Evolutionary conservation across 2,888 invertebrate species (phyloP).

Genomic region (Baccha elongata): DNA sequence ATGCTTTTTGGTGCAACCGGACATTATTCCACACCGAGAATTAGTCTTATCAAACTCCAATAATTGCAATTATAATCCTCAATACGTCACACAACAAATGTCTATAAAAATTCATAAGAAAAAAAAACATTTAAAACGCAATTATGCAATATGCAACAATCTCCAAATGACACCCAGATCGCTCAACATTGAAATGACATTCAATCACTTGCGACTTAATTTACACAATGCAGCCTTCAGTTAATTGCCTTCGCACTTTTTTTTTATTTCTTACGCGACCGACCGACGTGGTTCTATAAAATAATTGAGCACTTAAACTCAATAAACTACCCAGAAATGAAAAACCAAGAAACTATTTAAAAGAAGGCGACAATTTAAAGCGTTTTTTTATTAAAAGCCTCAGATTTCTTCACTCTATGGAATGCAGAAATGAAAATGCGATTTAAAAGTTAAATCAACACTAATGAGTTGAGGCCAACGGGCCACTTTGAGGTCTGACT

Average conservation of each 20-base stretch:
- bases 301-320: conserved; percentile 3
- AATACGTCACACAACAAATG: no score
- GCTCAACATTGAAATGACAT: not conserved
- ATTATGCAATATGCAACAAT: not conserved
- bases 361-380: conserved; percentile 1
- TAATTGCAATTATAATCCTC: no score
- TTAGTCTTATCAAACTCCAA: no score
- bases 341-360: not conserved
- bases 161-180: not conserved
- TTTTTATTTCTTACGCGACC: no score
- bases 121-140: no score
- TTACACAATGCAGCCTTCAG: not conserved
- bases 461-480: conserved; percentile 39
- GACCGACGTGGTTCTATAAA: not conserved
- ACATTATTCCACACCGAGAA: no score
- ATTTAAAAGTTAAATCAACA: conserved; percentile 44
- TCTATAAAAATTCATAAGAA: no score
- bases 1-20: no score
- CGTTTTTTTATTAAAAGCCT: not conserved
- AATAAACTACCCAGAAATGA: conserved; percentile 13
- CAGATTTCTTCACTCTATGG: conserved; percentile 35
- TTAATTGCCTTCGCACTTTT: not conserved
- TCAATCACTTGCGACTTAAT: no score
- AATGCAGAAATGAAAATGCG: conserved; percentile 49
- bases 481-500: conserved; percentile 6